phyloP scores from a whole-genome alignment of 2,113 vertebrate species.

The Neodon shergylaensis region DNA sequence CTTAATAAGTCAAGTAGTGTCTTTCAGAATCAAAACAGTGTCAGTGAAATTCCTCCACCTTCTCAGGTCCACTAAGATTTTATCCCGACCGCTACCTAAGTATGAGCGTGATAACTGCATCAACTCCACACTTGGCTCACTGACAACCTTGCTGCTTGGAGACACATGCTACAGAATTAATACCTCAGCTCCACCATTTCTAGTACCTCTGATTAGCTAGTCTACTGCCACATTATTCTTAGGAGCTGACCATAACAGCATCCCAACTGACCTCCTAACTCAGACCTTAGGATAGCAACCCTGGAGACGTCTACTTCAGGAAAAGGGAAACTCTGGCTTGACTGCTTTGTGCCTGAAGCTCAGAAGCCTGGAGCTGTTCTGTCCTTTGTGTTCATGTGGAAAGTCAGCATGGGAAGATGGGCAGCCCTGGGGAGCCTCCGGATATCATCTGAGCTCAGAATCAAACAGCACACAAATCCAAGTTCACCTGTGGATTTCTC shows the following conservation, averaged over 20 bases:
- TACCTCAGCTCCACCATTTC: not conserved
- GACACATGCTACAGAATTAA: not conserved
- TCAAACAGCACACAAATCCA: not conserved
- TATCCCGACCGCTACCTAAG: not conserved
- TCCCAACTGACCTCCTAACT: not conserved
- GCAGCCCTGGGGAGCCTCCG: not conserved
- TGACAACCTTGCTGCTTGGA: not conserved
- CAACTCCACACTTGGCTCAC: not conserved
- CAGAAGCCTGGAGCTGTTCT: not conserved
- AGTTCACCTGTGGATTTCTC: slow-evolving; percentile 31
- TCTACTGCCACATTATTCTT: not conserved
- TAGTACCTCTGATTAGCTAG: not conserved
- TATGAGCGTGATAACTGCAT: not conserved
- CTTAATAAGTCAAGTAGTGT: not conserved
- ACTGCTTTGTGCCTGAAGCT: not conserved
- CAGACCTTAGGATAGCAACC: not conserved
- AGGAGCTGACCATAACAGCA: not conserved
- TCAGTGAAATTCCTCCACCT: not conserved
- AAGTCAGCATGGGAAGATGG: not conserved
- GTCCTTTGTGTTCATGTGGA: not conserved
- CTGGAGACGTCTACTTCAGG: not conserved
- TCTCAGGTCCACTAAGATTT: slow-evolving; percentile 3
- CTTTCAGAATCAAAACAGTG: slow-evolving; percentile 12
- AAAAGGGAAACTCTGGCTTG: not conserved
- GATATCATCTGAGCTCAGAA: not conserved